Conservation (phyloP, 2,113 vertebrate genomes). For the Colaptes auratus region DNA sequence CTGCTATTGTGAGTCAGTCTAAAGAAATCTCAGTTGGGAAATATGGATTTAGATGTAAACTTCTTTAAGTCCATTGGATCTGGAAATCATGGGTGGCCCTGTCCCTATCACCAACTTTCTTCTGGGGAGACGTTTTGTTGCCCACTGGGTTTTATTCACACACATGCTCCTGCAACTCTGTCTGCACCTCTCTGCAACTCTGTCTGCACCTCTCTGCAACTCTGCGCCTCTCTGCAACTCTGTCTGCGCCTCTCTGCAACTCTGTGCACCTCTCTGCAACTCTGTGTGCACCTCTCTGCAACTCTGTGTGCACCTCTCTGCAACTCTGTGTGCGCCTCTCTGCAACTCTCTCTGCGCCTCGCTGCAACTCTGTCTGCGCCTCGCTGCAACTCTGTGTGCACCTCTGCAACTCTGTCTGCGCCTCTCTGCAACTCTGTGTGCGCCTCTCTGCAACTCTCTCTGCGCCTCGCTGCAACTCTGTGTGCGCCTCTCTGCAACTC, state of each 20-base stretch:
- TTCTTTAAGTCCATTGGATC: not conserved
- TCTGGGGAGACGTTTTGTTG: not conserved
- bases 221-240: too few relatives aligned
- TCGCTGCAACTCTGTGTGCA: not conserved
- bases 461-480: not conserved
- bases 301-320: not conserved
- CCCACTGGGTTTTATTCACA: not conserved
- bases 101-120: not conserved
- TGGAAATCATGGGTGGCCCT: not conserved
- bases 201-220: not conserved
- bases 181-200: too few relatives aligned
- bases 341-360: not conserved
- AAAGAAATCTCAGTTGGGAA: not conserved
- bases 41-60: not conserved
- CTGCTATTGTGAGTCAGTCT: not conserved
- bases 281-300: not conserved
- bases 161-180: accelerated
- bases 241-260: not conserved
- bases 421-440: not conserved
- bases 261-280: not conserved
- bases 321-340: not conserved
- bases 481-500: not conserved
- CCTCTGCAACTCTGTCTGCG: not conserved
- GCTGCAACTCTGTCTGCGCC: not conserved
- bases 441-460: not conserved